These are phyloP conservation scores for Lagorchestes hirsutus DNA, from an alignment of 2,797 vertebrate species.

Conservation along the genomic window DNA sequence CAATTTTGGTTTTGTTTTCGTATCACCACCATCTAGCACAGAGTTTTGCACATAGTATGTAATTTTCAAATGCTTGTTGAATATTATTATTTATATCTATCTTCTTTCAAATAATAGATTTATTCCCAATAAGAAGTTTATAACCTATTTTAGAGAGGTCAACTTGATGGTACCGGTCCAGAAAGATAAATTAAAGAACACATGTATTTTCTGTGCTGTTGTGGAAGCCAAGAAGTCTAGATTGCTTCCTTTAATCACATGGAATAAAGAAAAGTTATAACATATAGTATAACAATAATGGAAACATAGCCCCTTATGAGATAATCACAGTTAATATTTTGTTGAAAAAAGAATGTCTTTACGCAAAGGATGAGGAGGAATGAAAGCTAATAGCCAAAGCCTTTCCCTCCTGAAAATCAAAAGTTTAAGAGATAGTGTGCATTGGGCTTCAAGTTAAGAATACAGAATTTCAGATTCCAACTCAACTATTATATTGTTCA, in stretches of 20 bases:
- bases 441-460: neutral
- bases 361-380: conserved; percentile 77
- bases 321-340: conserved; percentile 53
- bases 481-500: neutral
- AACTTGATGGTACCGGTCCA: conserved; percentile 1
- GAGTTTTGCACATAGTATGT: neutral
- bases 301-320: conserved; percentile 75
- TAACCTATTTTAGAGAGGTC: neutral
- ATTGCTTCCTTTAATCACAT: conserved; percentile 58
- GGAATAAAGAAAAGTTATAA: conserved; percentile 73
- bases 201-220: conserved; percentile 68
- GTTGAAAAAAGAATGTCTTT: conserved; percentile 50
- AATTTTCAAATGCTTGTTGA: neutral
- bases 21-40: neutral
- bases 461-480: neutral
- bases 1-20: neutral
- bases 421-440: neutral
- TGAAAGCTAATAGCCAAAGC: conserved; percentile 2
- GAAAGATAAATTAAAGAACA: conserved; percentile 66
- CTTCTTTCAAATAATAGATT: neutral
- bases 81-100: neutral
- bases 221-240: conserved; percentile 63
- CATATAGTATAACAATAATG: conserved; percentile 72
- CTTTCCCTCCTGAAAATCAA: conserved; percentile 14
- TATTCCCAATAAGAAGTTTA: neutral